These are phyloP conservation scores for Neelides sp. DNA, from an alignment of 1,140 invertebrate species.

Conservation along the genomic window DNA sequence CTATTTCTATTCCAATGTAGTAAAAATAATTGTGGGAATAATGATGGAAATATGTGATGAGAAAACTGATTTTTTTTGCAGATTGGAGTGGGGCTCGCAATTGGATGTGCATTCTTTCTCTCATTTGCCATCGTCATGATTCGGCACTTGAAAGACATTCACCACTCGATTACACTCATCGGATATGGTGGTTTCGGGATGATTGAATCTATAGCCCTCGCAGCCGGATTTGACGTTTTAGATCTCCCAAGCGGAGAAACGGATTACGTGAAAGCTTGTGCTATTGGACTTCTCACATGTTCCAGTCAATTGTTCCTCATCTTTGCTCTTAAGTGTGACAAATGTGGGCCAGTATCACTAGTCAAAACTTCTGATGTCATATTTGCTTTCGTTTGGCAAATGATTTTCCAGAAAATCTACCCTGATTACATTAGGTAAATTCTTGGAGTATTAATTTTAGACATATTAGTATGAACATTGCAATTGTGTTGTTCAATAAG, in stretches of 20 bases:
- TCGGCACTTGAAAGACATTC: conserved; percentile 28
- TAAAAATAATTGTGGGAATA: too few species aligned
- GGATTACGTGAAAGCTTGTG: conserved; percentile 20
- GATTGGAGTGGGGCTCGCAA: conserved; percentile 26
- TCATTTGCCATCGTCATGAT: conserved; percentile 29
- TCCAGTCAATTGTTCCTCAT: conserved; percentile 28
- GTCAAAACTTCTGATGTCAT: conserved; percentile 29
- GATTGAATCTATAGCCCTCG: conserved; percentile 15
- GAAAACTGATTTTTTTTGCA: conserved; percentile 6
- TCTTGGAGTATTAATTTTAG: neutral
- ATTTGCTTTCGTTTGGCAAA: conserved; percentile 29
- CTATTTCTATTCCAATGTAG: too few species aligned
- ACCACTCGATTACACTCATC: conserved; percentile 25
- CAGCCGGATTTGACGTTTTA: conserved; percentile 19
- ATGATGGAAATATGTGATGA: too few species aligned
- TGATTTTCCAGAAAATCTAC: conserved; percentile 15
- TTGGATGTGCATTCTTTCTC: conserved; percentile 25
- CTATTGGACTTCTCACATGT: conserved; percentile 22
- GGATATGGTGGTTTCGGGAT: conserved; percentile 29
- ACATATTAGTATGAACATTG: too few species aligned
- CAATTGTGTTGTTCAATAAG: too few species aligned
- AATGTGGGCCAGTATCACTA: conserved; percentile 17
- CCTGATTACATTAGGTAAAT: conserved; percentile 25
- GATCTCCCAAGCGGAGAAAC: conserved; percentile 20
- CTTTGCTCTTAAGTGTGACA: conserved; percentile 28